Evolutionary conservation across 2,797 vertebrate species (phyloP).

Genomic region (Platyrinchus mystaceus): DNA sequence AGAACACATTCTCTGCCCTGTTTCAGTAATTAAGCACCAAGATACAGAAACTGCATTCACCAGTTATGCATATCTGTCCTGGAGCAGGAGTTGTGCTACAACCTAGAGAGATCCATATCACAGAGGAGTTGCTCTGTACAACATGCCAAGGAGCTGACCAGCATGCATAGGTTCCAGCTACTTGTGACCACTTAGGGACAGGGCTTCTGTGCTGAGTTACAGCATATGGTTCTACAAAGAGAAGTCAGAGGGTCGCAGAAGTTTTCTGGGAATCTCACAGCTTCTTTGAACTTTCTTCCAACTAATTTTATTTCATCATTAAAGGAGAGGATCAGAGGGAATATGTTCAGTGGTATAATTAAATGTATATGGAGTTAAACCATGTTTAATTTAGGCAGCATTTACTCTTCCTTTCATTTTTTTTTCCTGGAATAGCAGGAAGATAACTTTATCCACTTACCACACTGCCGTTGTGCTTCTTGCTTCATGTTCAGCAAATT

Average conservation of each 20-base stretch:
- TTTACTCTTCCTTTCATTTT: neutral
- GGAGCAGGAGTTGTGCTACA: neutral
- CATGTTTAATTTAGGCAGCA: neutral
- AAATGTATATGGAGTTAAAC: neutral
- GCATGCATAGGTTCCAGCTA: neutral
- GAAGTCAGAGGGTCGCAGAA: neutral
- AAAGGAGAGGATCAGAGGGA: neutral
- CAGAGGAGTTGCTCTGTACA: neutral
- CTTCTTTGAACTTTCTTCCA: neutral
- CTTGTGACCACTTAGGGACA: neutral
- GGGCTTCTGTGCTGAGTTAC: neutral
- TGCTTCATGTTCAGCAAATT: neutral
- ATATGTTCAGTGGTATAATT: neutral
- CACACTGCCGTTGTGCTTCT: neutral
- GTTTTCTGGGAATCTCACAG: neutral
- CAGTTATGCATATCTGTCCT: neutral
- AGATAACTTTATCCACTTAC: neutral
- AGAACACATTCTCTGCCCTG: neutral
- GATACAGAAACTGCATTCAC: neutral
- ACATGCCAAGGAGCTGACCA: fast-evolving
- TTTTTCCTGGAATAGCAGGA: neutral
- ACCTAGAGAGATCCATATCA: neutral
- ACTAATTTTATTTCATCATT: neutral
- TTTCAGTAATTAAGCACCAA: neutral
- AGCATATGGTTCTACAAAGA: neutral